Percentiles rank a stretch among this genome's conserved stretches.
phyloP scores from a whole-genome alignment of 2,113 vertebrate species.

The Physeter macrocephalus region DNA sequence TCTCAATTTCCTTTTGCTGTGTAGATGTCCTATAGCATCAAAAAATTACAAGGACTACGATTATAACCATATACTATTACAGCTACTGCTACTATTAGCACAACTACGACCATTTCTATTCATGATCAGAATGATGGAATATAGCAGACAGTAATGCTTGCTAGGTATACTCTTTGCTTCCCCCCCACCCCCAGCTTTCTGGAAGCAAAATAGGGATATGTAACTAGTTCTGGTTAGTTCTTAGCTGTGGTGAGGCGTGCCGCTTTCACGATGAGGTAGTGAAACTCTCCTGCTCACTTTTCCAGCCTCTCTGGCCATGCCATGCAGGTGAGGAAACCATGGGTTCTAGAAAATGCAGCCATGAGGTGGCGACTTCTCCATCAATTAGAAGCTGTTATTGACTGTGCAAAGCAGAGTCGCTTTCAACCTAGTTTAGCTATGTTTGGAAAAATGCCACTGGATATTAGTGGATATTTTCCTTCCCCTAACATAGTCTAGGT shows the following conservation, averaged over 20 bases:
- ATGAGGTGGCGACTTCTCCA: too few species aligned
- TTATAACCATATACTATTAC: not conserved
- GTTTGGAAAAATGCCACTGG: not conserved
- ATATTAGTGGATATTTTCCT: not conserved
- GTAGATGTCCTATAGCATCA: not conserved
- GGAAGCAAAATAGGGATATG: not conserved
- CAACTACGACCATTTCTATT: not conserved
- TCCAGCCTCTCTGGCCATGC: not conserved
- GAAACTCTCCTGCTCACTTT: not conserved
- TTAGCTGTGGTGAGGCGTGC: not conserved
- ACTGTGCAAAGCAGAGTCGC: not conserved
- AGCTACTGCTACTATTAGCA: not conserved
- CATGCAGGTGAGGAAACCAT: not conserved
- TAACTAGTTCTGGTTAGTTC: not conserved
- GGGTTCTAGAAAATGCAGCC: not conserved
- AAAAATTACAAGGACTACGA: not conserved
- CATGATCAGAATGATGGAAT: not conserved
- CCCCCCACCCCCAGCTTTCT: not conserved
- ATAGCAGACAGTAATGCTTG: rapidly evolving
- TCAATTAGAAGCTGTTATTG: too few species aligned
- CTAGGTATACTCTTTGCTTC: not conserved
- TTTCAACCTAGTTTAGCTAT: not conserved
- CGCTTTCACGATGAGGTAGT: not conserved
- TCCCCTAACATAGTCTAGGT: not conserved
- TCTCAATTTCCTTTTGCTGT: not conserved